Percentiles rank a stretch among this genome's conserved stretches.
These are phyloP conservation scores for Syncerus caffer DNA, from an alignment of 2,797 vertebrate genomes.

Conservation along the genomic window DNA sequence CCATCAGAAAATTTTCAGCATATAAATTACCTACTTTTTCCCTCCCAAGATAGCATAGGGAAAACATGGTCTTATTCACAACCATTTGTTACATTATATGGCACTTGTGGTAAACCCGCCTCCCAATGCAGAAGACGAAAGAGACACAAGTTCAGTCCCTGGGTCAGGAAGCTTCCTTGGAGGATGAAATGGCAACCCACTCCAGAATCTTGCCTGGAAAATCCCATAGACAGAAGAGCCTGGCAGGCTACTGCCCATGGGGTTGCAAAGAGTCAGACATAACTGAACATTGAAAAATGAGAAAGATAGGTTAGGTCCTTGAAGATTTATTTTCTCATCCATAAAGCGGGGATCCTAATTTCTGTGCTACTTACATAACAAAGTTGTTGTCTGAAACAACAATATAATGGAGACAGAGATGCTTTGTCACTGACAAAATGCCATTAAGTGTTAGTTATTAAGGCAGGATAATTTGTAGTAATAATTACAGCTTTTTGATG, in stretches of 20 bases:
- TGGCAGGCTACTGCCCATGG: neutral
- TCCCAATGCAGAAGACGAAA: neutral
- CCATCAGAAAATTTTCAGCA: neutral
- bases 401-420: neutral
- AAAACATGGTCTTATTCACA: neutral
- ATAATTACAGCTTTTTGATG: neutral
- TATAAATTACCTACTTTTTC: neutral
- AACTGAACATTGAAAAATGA: neutral
- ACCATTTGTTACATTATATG: neutral
- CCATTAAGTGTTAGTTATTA: neutral
- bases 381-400: neutral
- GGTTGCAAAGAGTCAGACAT: neutral
- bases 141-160: neutral
- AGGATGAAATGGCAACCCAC: neutral
- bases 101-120: neutral
- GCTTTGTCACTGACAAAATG: neutral
- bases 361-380: neutral
- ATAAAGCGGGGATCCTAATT: neutral
- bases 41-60: neutral
- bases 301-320: neutral
- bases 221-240: neutral
- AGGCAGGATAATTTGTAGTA: neutral
- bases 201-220: neutral
- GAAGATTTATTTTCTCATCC: neutral
- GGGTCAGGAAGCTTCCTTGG: neutral